Conservation (phyloP, 2,797 vertebrate genomes). For the Benthosema pterotum region DNA sequence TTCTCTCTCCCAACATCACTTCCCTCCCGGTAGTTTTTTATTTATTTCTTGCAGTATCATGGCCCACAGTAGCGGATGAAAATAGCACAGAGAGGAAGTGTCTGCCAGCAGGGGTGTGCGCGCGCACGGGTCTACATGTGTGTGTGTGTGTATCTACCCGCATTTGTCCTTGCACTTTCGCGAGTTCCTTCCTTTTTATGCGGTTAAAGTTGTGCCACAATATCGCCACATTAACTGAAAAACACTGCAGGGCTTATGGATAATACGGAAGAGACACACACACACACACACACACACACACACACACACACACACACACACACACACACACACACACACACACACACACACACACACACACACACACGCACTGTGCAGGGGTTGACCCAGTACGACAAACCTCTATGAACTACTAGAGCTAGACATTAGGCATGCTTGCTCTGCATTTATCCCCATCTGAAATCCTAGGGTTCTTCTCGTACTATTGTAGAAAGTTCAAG, state of each 20-base stretch:
- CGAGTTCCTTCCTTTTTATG: conserved; percentile 51
- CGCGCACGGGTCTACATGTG: conserved; percentile 24
- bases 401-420: conserved; percentile 24
- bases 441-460: not conserved
- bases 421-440: not conserved
- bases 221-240: conserved; percentile 50
- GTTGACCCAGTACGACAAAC: conserved; percentile 24
- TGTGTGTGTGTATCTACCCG: conserved; percentile 13
- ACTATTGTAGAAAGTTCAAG: too few species aligned
- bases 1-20: conserved; percentile 33
- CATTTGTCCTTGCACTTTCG: conserved; percentile 38
- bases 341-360: too few species aligned
- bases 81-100: conserved; percentile 71
- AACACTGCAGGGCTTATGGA: conserved; percentile 50
- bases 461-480: not conserved
- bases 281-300: not conserved
- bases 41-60: conserved; percentile 52
- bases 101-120: conserved; percentile 41
- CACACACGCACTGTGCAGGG: not conserved
- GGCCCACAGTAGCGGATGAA: conserved; percentile 61
- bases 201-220: conserved; percentile 48
- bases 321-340: not conserved
- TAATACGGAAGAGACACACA: conserved; percentile 35
- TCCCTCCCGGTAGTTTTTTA: conserved; percentile 21
- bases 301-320: not conserved